phyloP scores from a whole-genome alignment of 2,797 vertebrate genomes.

The Coccyzus lansbergi region DNA sequence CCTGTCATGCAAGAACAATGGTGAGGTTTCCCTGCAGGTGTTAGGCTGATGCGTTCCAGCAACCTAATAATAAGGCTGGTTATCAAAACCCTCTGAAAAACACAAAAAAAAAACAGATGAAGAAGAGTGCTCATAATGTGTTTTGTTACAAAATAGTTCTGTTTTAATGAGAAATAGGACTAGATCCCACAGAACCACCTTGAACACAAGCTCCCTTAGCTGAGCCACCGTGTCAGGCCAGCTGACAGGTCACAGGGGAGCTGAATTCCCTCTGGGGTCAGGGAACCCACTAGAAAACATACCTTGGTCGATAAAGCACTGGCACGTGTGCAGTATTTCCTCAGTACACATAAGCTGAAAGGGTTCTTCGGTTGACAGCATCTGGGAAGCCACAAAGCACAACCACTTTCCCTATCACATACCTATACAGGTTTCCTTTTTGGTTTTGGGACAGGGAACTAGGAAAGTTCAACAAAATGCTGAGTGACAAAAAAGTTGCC shows the following conservation, averaged over 20 bases:
- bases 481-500: background rate
- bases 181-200: background rate
- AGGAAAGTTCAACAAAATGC: background rate
- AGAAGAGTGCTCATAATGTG: background rate
- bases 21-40: background rate
- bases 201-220: background rate
- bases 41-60: background rate
- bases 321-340: background rate
- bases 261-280: too few species aligned
- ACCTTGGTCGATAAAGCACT: background rate
- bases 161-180: background rate
- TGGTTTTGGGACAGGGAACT: background rate
- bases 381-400: background rate
- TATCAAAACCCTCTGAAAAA: constrained; percentile 10
- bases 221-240: background rate
- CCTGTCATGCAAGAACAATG: accelerated
- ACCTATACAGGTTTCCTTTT: background rate
- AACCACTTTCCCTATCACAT: background rate
- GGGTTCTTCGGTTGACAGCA: background rate
- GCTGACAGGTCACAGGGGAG: background rate
- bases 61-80: background rate
- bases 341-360: background rate
- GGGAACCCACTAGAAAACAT: background rate
- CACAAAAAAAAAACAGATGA: background rate
- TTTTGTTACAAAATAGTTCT: background rate